Base-by-base conservation (phyloP, 1,140 invertebrate species). In the Anastatus disparis region DNA sequence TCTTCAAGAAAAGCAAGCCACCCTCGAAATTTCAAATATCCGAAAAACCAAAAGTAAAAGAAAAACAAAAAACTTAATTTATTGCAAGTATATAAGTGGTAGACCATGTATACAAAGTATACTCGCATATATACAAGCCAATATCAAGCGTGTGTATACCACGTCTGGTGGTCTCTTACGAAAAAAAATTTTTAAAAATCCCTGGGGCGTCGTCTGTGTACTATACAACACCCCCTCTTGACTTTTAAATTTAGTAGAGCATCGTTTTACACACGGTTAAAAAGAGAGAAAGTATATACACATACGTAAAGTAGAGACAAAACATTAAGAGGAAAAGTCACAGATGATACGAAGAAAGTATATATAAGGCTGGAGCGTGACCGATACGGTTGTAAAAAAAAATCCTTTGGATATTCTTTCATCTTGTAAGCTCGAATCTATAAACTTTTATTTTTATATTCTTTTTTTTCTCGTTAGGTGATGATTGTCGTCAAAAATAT, bases 351-450 rank as follows among this genome's bases (percentile, higher is more conserved):
- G 26, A 8, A n/a, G n/a, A n/a, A 50, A 58, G 15, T 58, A 38
- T 35, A 53, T 29, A 52, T 31, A 61, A 24, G 74, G 76, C 68
- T 70, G 77, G 75, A 70, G 77, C 82, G 72, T 82, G 76, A 81
- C 81, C 78, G 71, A 76, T 73, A 64, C 78, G 75, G 79, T 68
- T 73, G 66, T 83, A 84, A 84, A 83, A 59, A n/a, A n/a, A n/a
- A n/a, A n/a, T n/a, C n/a, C n/a, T 69, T 66, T 73, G 61, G 29
- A 71, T 70, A 79, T 81, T 78, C 81, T 84, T 82, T 83, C 79
- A 83, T 82, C 79, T 83, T 77, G 26, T 44, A 53, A n/a, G 62
- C 38, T 31, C 53, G 9, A 68, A 58, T 55, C 26, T 53, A 42
- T 20, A 9, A n/a, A 13, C 15, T n/a, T n/a, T n/a, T n/a, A n/a